Evolutionary conservation across 2,888 invertebrate genomes (phyloP), one percentile per base, ranked within the genome.

Genomic region (Trypoxylon attenuatum): DNA sequence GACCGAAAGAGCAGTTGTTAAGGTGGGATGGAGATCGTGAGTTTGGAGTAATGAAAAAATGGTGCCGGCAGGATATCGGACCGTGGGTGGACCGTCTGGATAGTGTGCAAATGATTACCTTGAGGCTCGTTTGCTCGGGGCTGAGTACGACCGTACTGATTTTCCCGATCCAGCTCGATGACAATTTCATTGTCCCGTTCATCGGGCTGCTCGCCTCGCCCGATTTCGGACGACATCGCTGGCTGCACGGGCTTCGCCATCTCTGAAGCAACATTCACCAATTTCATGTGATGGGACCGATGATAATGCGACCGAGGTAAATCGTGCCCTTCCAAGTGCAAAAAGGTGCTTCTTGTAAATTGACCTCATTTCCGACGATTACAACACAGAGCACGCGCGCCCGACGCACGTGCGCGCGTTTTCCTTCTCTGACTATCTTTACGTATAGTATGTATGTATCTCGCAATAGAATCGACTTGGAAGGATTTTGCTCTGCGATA

Each of bases 141-240:
- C 79, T 88, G 89, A 60, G 89, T 88, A 82, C 90, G 90, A 69
- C 91, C 88, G 80, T 91, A 88, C 78, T 91, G 90, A 85, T 91
- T 91, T 63, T 90, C 90, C 88, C 90, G 91, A 69, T 91, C 90
- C 82, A 91, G 89, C 87, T 91, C 91, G 86, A 91, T 91, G 83
- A 91, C 87, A 84, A 91, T 91, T 88, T 91, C 91, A 87, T 91
- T 91, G 84, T 90, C 90, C 73, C 90, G 89, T 75, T 90, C 90
- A 81, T 90, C 89, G 66, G 88, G 87, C 80, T 89, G 89, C 77
- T 89, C 89, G 70, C 88, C 88, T 69, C 87, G 87, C 70, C 90
- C 90, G 62, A 89, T 84, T 84, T 90, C 89, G 66, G 86, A 82
- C 73, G 82, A 82, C 58, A 82, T 67, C 76, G 82, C 84, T 76